A percentile compares a stretch with the other conserved stretches of the same genome.
phyloP scores from a whole-genome alignment of 1,140 invertebrate genomes.

The Drosophila funebris region DNA sequence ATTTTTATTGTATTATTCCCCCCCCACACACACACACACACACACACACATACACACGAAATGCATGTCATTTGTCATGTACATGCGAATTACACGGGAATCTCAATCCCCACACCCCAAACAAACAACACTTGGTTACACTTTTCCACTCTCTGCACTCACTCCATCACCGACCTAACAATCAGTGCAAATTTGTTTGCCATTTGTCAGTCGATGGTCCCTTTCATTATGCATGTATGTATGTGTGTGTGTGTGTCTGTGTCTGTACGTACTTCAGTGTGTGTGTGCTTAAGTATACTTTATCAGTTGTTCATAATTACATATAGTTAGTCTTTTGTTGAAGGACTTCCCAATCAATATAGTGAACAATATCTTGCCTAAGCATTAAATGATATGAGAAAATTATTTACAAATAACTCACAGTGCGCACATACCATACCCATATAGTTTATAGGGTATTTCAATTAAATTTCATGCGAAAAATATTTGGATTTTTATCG shows the following conservation, averaged over 20 bases:
- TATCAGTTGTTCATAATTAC: conserved; percentile 12
- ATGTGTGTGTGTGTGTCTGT: neutral
- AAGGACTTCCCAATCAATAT: neutral
- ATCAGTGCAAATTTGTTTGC: conserved; percentile 43
- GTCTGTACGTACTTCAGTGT: neutral
- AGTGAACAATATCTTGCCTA: neutral
- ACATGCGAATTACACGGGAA: conserved; percentile 19
- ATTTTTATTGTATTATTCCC: conserved; percentile 20
- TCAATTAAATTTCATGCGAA: neutral
- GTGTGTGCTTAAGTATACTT: neutral
- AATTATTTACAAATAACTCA: neutral
- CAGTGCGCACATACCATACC: no score
- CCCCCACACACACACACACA: neutral
- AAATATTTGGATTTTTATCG: no score
- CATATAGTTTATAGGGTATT: no score
- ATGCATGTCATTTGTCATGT: conserved; percentile 44
- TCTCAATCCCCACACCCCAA: no score
- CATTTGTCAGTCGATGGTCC: conserved; percentile 17
- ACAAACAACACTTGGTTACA: no score
- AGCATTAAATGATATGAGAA: neutral
- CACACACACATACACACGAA: neutral
- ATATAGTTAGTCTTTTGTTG: conserved; percentile 4
- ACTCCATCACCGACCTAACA: neutral
- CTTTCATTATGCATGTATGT: neutral
- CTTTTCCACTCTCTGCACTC: neutral